These are phyloP conservation scores for Labrus mixtus DNA, from an alignment of 2,113 vertebrate genomes.

Conservation along the genomic window DNA sequence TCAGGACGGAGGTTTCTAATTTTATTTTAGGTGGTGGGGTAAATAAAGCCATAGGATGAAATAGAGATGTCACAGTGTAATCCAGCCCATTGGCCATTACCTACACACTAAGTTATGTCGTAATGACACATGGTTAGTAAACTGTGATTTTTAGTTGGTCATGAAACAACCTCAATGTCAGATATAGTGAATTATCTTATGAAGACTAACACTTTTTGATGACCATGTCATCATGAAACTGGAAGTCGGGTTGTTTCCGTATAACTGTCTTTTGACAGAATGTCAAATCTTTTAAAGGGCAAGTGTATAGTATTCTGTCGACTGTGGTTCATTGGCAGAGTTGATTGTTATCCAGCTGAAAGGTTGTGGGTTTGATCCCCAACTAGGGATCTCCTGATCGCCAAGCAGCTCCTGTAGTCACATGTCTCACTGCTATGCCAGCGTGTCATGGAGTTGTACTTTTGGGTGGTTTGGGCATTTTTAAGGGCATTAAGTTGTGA, in stretches of 20 bases:
- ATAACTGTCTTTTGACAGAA: neutral
- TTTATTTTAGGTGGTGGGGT: slow-evolving; percentile 60
- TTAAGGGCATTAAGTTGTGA: too few relatives aligned
- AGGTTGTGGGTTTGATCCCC: too few relatives aligned
- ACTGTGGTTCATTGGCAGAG: too few relatives aligned
- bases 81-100: slow-evolving; percentile 36
- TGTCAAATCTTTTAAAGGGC: neutral
- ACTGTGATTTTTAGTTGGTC: slow-evolving; percentile 2
- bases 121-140: neutral
- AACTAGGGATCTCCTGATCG: too few relatives aligned
- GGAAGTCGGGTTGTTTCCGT: neutral
- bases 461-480: too few relatives aligned
- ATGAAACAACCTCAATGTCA: slow-evolving; percentile 3
- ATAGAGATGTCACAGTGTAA: slow-evolving; percentile 57
- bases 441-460: too few relatives aligned
- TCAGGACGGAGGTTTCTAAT: slow-evolving; percentile 60
- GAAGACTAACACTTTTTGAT: too few relatives aligned
- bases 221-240: neutral
- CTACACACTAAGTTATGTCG: slow-evolving; percentile 37
- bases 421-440: too few relatives aligned
- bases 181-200: neutral
- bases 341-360: too few relatives aligned
- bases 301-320: too few relatives aligned
- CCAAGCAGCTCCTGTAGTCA: too few relatives aligned
- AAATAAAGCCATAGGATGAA: slow-evolving; percentile 48